phyloP scores from a whole-genome alignment of 2,113 vertebrate genomes.

The Hipposideros armiger region DNA sequence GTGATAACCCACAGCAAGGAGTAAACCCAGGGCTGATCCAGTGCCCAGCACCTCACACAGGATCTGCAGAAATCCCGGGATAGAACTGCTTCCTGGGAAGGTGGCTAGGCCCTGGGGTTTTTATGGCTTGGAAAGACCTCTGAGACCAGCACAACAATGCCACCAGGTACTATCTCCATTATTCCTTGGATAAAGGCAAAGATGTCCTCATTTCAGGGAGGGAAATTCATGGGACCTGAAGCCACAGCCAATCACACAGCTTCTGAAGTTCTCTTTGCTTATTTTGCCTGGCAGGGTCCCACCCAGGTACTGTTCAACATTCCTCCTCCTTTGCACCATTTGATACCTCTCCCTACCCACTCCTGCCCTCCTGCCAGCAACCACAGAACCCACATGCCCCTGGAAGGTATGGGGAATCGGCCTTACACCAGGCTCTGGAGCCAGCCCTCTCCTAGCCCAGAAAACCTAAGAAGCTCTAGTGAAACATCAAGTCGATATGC shows the following conservation, averaged over 20 bases:
- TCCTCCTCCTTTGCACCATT: neutral
- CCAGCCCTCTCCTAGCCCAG: neutral
- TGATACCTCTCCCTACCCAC: neutral
- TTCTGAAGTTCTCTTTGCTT: neutral
- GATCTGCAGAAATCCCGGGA: too few relatives aligned
- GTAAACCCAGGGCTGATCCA: fast-evolving
- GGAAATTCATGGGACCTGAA: neutral
- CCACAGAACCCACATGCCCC: neutral
- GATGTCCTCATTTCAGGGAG: neutral
- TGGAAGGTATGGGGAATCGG: neutral
- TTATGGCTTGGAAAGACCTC: neutral
- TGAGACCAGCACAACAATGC: neutral
- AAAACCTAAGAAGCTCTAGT: neutral
- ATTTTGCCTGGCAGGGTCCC: too few relatives aligned
- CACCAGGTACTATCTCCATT: neutral
- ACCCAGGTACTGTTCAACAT: neutral
- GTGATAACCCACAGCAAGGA: neutral
- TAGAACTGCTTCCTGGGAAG: neutral
- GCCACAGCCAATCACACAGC: neutral
- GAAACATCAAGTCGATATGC: neutral
- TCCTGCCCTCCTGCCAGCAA: neutral
- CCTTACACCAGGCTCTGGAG: neutral
- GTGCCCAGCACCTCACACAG: too few relatives aligned
- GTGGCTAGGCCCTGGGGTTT: neutral
- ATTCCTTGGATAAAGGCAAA: neutral